Percentiles rank a stretch among this genome's conserved stretches.
Conservation (phyloP, 1,140 invertebrate species). For the Triops longicaudatus region DNA sequence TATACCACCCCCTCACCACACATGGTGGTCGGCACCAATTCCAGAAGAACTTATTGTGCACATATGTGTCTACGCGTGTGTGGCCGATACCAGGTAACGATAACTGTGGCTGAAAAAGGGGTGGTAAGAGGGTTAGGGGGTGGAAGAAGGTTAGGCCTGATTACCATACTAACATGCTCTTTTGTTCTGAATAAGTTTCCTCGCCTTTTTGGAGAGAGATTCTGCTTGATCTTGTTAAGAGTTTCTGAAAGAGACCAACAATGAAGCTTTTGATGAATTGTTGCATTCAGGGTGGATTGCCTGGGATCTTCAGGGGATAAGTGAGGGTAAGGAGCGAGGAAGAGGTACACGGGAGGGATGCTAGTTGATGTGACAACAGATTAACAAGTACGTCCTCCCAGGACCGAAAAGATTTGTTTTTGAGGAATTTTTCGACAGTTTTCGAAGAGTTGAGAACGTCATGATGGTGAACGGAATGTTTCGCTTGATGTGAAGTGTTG, state of each 20-base stretch:
- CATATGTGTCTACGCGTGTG: too few relatives aligned
- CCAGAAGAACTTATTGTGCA: not conserved
- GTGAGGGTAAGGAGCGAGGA: too few relatives aligned
- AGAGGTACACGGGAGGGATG: too few relatives aligned
- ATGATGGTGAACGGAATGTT: too few relatives aligned
- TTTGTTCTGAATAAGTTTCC: not conserved
- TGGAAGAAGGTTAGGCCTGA: not conserved
- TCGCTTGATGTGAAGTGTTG: too few relatives aligned
- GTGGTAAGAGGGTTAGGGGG: not conserved
- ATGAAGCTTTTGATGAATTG: too few relatives aligned
- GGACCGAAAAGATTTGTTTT: not conserved
- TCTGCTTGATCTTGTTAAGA: too few relatives aligned
- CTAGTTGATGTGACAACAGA: not conserved
- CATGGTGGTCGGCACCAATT: not conserved
- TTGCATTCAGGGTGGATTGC: too few relatives aligned
- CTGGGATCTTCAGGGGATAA: too few relatives aligned
- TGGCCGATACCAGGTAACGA: not conserved
- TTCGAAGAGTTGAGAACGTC: not conserved
- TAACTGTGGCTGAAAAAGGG: not conserved
- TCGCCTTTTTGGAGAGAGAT: not conserved
- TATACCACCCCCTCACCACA: too few relatives aligned
- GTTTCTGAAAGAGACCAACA: too few relatives aligned
- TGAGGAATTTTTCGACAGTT: not conserved
- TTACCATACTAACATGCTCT: constrained; percentile 4
- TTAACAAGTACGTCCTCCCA: not conserved